Conservation (phyloP, 23 tunicate species). For the Trididemnum nubilum region DNA sequence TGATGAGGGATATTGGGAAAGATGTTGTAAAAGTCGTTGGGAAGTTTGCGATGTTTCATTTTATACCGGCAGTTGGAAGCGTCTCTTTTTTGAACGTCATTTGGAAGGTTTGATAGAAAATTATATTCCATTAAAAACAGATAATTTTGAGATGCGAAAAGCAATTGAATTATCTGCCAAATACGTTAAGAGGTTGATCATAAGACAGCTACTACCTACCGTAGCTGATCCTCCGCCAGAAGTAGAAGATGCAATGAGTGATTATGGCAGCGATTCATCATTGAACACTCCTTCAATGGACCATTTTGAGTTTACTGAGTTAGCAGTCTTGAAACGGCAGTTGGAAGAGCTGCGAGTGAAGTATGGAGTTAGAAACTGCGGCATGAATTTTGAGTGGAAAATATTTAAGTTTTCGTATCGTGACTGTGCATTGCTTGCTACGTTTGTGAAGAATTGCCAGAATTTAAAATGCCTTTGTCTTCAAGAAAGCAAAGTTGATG, state of each 20-base stretch:
- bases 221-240: slow-evolving; percentile 43
- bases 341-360: slow-evolving; percentile 71
- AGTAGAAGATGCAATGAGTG: slow-evolving; percentile 80
- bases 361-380: slow-evolving; percentile 85
- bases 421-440: slow-evolving; percentile 83
- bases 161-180: slow-evolving; percentile 65
- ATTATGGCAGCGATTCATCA: slow-evolving; percentile 67
- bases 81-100: slow-evolving; percentile 88
- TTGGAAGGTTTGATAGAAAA: slow-evolving; percentile 79
- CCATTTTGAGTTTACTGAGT: slow-evolving; percentile 77
- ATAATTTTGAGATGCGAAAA: slow-evolving; percentile 44
- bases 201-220: slow-evolving; percentile 89
- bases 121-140: slow-evolving; percentile 84
- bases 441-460: slow-evolving; percentile 54
- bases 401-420: slow-evolving; percentile 86
- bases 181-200: slow-evolving; percentile 66
- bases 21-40: slow-evolving; percentile 75
- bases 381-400: slow-evolving; percentile 99
- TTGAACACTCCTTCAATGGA: slow-evolving; percentile 76
- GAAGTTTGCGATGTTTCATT: slow-evolving; percentile 74
- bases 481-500: slow-evolving; percentile 88
- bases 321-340: slow-evolving; percentile 58
- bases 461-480: slow-evolving; percentile 54
- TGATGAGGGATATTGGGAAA: slow-evolving; percentile 91
- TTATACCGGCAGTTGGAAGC: slow-evolving; percentile 91